phyloP scores from a whole-genome alignment of 2,888 invertebrate species.

The Prostheceraeus crozeri region DNA sequence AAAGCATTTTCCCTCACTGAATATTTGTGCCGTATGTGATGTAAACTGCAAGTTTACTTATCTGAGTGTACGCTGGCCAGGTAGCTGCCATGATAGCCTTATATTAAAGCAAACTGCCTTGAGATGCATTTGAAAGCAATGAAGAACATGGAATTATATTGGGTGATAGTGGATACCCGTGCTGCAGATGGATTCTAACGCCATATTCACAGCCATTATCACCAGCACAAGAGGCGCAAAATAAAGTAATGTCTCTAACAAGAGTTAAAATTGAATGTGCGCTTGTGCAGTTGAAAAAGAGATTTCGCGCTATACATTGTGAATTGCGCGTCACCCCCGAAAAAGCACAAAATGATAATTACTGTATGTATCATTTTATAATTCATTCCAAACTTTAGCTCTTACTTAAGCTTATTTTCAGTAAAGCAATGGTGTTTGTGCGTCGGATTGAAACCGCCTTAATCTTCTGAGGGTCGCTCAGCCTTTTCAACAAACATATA shows the following conservation, averaged over 20 bases:
- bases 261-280: slow-evolving; percentile 13
- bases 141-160: slow-evolving; percentile 34
- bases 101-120: slow-evolving; percentile 39
- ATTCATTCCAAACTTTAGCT: too few relatives aligned
- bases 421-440: too few relatives aligned
- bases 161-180: slow-evolving; percentile 40
- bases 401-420: too few relatives aligned
- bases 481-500: too few relatives aligned
- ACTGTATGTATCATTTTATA: too few relatives aligned
- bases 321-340: slow-evolving; percentile 12
- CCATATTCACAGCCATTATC: slow-evolving; percentile 23
- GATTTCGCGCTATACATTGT: slow-evolving; percentile 5
- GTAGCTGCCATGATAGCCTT: slow-evolving; percentile 42
- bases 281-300: slow-evolving; percentile 5
- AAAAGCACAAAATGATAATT: too few relatives aligned
- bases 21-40: slow-evolving; percentile 42
- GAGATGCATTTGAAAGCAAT: too few relatives aligned
- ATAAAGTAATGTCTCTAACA: background rate
- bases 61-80: slow-evolving; percentile 42
- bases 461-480: too few relatives aligned
- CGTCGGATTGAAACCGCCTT: too few relatives aligned
- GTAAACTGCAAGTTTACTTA: slow-evolving; percentile 37
- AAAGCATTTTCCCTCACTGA: slow-evolving; percentile 43
- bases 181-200: slow-evolving; percentile 35
- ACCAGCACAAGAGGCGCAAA: slow-evolving; percentile 13